Evolutionary conservation across 2,888 invertebrate genomes (phyloP).

Genomic region (Ceramica pisi): DNA sequence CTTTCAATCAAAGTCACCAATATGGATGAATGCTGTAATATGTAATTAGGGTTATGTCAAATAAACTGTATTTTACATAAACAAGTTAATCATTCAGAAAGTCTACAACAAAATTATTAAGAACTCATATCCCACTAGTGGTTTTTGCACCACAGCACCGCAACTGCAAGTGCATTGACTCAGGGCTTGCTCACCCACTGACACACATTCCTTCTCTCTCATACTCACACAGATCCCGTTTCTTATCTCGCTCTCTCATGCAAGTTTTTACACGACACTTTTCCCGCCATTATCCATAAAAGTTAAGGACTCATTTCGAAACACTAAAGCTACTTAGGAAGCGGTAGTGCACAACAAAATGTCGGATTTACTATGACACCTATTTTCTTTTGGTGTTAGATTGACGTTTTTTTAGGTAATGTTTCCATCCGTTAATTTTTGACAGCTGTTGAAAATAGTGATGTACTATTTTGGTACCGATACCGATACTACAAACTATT

Average conservation of each 20-base stretch:
- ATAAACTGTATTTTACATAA: constrained; percentile 5
- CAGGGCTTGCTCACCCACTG: constrained; percentile 83
- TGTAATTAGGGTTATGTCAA: not conserved
- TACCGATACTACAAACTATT: not conserved
- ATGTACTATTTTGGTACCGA: constrained; percentile 6
- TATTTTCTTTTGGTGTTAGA: constrained; percentile 13
- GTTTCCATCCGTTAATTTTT: not conserved
- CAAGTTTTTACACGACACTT: constrained; percentile 82
- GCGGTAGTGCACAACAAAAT: constrained; percentile 65
- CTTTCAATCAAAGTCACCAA: not conserved
- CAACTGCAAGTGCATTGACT: constrained; percentile 81
- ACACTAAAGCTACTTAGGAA: constrained; percentile 66
- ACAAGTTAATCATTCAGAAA: constrained; percentile 37
- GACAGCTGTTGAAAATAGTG: not conserved
- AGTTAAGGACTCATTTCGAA: constrained; percentile 79
- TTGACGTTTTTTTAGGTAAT: not conserved
- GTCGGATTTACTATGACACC: constrained; percentile 19
- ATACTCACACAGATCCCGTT: constrained; percentile 62
- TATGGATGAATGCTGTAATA: not conserved
- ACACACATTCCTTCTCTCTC: constrained; percentile 82
- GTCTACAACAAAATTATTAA: constrained; percentile 49
- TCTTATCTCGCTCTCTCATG: constrained; percentile 70
- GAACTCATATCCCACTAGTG: constrained; percentile 51
- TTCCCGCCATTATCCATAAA: constrained; percentile 84
- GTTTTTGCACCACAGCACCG: constrained; percentile 50